These are phyloP conservation scores for Gadus chalcogrammus DNA, from an alignment of 2,113 vertebrate genomes.

Conservation along the genomic window DNA sequence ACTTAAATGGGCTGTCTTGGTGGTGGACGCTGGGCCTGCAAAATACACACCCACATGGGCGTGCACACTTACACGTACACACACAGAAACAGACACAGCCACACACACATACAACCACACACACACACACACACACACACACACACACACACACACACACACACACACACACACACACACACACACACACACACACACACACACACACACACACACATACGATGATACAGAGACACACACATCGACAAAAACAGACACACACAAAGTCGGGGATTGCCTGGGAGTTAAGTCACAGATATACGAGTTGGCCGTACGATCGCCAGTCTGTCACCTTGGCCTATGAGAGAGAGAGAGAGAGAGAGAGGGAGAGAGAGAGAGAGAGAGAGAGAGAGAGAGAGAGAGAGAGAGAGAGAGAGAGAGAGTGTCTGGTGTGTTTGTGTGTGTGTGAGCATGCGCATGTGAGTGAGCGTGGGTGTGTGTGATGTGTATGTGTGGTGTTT, in stretches of 20 bases:
- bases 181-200: too few relatives aligned
- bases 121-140: constrained; percentile 8
- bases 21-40: constrained; percentile 14
- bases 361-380: constrained; percentile 54
- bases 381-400: background rate
- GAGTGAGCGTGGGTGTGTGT: constrained; percentile 48
- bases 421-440: constrained; percentile 43
- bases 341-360: constrained; percentile 47
- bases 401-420: constrained; percentile 41
- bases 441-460: constrained; percentile 46
- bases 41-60: constrained; percentile 4
- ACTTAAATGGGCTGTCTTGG: constrained; percentile 29
- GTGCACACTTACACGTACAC: constrained; percentile 7
- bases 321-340: constrained; percentile 68
- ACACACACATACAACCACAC: constrained; percentile 7
- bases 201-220: too few relatives aligned
- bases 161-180: too few relatives aligned
- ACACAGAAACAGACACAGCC: constrained; percentile 15
- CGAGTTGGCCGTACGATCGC: constrained; percentile 36
- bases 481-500: background rate
- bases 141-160: too few relatives aligned
- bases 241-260: constrained; percentile 8
- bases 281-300: constrained; percentile 31
- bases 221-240: background rate
- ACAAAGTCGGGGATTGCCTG: constrained; percentile 4